Percentiles rank a stretch among this genome's conserved stretches.
Evolutionary conservation across 2,797 vertebrate species (phyloP).

Genomic region (Emydoidea blandingii): DNA sequence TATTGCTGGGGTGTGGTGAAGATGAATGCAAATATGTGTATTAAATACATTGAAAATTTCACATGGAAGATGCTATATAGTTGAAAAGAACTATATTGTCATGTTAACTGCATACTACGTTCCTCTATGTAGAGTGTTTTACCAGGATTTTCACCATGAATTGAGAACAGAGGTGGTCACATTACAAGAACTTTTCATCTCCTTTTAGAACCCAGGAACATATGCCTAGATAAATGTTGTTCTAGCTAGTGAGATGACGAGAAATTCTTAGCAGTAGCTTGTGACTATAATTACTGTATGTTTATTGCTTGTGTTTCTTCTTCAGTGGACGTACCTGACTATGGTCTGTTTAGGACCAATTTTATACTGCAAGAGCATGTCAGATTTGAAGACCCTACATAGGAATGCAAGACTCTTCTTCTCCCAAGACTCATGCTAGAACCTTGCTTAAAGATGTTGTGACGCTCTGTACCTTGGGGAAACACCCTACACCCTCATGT

Average conservation of each 20-base stretch:
- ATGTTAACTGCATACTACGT: background rate
- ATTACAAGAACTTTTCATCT: background rate
- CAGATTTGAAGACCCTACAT: background rate
- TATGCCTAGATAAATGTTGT: background rate
- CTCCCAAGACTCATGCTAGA: background rate
- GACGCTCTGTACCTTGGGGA: too few species aligned
- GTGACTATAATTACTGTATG: background rate
- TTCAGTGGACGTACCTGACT: background rate
- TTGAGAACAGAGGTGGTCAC: background rate
- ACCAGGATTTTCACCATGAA: background rate
- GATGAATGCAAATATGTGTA: background rate
- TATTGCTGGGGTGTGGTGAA: conserved; percentile 20
- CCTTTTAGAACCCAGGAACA: background rate
- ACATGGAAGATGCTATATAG: background rate
- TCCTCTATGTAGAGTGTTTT: background rate
- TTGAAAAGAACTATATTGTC: background rate
- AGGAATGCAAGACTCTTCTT: background rate
- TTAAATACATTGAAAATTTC: background rate
- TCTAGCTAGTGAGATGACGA: background rate
- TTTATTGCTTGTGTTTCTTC: background rate
- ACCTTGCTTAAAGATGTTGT: background rate
- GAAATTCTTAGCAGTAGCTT: background rate
- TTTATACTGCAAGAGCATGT: background rate
- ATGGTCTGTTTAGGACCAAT: background rate
- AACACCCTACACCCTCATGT: too few species aligned